These are phyloP conservation scores for Drosophila arizonae DNA, from an alignment of 1,140 invertebrate species.

Conservation along the genomic window DNA sequence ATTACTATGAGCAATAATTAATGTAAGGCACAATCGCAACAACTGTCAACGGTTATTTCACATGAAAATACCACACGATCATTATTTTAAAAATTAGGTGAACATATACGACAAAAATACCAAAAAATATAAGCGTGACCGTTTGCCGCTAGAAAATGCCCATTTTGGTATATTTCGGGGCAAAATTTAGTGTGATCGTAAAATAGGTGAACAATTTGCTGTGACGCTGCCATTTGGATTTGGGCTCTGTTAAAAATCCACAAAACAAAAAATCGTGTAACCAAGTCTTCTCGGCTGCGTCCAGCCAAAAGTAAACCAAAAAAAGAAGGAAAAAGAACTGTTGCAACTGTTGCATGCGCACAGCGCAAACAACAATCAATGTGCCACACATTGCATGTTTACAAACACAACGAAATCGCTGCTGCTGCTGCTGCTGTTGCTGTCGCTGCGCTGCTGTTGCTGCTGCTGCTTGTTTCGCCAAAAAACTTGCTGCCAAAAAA, in stretches of 20 bases:
- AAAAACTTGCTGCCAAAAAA: constrained; percentile 39
- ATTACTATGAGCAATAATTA: too few relatives aligned
- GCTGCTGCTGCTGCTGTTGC: constrained; percentile 11
- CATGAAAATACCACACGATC: constrained; percentile 3
- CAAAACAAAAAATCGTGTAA: constrained; percentile 33
- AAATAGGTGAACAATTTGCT: constrained; percentile 52
- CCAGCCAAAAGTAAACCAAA: constrained; percentile 11
- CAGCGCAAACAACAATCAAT: constrained; percentile 40
- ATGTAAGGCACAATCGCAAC: background rate
- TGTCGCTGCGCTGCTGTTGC: constrained; percentile 9
- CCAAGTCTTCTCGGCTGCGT: constrained; percentile 11
- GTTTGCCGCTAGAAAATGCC: background rate
- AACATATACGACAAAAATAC: constrained; percentile 8
- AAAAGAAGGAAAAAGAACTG: background rate
- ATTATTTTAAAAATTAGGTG: background rate
- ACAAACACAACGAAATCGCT: constrained; percentile 46
- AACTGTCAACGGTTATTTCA: background rate
- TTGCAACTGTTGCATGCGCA: constrained; percentile 47
- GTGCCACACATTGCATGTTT: constrained; percentile 55
- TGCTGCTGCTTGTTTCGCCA: constrained; percentile 39
- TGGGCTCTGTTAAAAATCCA: constrained; percentile 34
- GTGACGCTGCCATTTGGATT: constrained; percentile 55
- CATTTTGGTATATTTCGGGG: constrained; percentile 36
- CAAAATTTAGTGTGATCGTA: constrained; percentile 49
- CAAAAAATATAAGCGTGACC: constrained; percentile 23